Evolutionary conservation across 2,113 vertebrate genomes (phyloP).

Genomic region (Indicator maculatus): DNA sequence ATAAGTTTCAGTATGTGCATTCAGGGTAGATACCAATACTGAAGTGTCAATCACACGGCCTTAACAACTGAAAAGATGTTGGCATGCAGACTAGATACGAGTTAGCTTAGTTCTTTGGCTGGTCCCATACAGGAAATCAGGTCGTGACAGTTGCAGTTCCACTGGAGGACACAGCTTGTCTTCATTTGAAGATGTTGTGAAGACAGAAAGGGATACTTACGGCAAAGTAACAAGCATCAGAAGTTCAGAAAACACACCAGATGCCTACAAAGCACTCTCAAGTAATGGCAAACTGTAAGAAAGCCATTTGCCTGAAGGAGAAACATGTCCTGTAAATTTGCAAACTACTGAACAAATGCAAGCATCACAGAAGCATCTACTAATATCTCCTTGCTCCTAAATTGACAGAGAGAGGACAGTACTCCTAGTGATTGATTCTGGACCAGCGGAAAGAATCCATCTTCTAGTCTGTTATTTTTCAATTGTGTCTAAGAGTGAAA

Average conservation of each 20-base stretch:
- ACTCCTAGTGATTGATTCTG: background rate
- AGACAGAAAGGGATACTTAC: background rate
- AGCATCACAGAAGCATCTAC: background rate
- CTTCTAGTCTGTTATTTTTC: background rate
- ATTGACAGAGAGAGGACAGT: background rate
- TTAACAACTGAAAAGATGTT: background rate
- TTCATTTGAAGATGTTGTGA: background rate
- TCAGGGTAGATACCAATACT: background rate
- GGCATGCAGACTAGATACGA: background rate
- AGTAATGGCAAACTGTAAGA: background rate
- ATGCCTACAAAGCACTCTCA: background rate
- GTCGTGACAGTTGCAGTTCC: background rate
- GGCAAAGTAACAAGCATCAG: background rate
- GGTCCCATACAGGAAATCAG: background rate
- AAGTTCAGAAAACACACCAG: background rate
- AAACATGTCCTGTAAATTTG: background rate
- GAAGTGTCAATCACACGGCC: background rate
- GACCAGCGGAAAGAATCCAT: background rate
- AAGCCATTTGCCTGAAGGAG: background rate
- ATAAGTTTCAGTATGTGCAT: background rate
- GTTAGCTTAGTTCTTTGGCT: background rate
- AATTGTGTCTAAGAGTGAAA: background rate
- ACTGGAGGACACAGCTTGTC: background rate
- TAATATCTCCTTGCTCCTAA: background rate
- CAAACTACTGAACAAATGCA: background rate